Conservation (phyloP, 2,113 vertebrate species). For the Pollachius pollachius region DNA sequence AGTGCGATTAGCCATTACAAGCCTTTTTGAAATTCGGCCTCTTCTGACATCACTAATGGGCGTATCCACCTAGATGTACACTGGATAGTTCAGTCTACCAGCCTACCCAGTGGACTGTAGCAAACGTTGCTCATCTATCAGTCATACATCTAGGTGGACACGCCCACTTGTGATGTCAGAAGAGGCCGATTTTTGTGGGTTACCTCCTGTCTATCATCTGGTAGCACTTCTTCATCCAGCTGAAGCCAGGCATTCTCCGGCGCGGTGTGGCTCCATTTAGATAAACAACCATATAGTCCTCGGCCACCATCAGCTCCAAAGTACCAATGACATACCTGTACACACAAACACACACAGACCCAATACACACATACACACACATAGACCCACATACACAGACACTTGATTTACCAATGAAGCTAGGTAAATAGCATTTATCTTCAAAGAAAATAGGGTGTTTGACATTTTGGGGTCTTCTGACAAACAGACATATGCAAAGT, state of each 20-base stretch:
- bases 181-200: neutral
- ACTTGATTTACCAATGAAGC: neutral
- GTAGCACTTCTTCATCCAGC: conserved; percentile 97
- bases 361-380: neutral
- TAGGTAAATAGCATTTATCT: neutral
- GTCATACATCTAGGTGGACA: too few relatives aligned
- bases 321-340: conserved; percentile 95
- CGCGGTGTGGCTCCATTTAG: conserved; percentile 95
- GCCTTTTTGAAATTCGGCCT: too few relatives aligned
- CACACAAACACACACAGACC: conserved; percentile 8
- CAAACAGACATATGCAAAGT: too few relatives aligned
- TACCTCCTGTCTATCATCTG: conserved; percentile 97
- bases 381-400: conserved; percentile 6
- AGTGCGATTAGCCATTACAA: too few relatives aligned
- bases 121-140: too few relatives aligned
- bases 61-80: too few relatives aligned
- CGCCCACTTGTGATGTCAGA: too few relatives aligned
- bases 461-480: too few relatives aligned
- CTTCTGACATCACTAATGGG: too few relatives aligned
- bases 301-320: conserved; percentile 94
- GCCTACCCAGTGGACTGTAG: too few relatives aligned
- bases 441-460: too few relatives aligned
- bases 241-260: conserved; percentile 91
- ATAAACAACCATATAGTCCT: conserved; percentile 98
- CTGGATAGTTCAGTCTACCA: too few relatives aligned